phyloP scores from a whole-genome alignment of 2,113 vertebrate genomes.

The Tragelaphus scriptus region DNA sequence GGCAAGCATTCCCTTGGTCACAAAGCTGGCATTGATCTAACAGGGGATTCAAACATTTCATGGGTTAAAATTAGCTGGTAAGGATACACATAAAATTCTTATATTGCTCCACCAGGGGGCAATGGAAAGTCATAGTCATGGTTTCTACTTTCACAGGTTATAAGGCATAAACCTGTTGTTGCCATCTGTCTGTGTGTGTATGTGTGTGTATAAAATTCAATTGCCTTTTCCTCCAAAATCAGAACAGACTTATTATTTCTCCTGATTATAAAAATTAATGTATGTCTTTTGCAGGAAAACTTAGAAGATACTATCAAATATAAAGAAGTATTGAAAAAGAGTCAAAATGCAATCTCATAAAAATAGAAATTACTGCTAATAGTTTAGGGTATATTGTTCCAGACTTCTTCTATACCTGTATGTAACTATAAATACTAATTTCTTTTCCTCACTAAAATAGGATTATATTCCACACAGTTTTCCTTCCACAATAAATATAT shows the following conservation, averaged over 20 bases:
- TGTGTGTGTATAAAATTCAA: neutral
- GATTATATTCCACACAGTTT: neutral
- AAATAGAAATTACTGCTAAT: neutral
- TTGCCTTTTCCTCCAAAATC: neutral
- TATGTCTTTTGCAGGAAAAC: neutral
- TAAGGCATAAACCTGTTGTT: neutral
- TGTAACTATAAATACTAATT: neutral
- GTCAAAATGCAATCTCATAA: neutral
- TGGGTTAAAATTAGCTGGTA: neutral
- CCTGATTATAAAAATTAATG: neutral
- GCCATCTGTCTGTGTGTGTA: neutral
- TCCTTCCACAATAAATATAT: neutral
- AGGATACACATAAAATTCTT: constrained; percentile 17
- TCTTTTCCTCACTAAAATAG: neutral
- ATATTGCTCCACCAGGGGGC: constrained; percentile 57
- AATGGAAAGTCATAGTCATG: constrained; percentile 16
- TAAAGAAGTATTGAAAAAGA: neutral
- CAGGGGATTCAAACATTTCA: neutral
- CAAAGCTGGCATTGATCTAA: neutral
- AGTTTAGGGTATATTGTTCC: neutral
- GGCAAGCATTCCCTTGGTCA: neutral
- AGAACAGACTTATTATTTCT: neutral
- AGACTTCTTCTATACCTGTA: neutral
- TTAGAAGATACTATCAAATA: neutral
- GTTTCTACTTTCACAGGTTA: neutral